Base-by-base conservation (phyloP, 2,113 vertebrate genomes). In the Lophotis ruficrista region DNA sequence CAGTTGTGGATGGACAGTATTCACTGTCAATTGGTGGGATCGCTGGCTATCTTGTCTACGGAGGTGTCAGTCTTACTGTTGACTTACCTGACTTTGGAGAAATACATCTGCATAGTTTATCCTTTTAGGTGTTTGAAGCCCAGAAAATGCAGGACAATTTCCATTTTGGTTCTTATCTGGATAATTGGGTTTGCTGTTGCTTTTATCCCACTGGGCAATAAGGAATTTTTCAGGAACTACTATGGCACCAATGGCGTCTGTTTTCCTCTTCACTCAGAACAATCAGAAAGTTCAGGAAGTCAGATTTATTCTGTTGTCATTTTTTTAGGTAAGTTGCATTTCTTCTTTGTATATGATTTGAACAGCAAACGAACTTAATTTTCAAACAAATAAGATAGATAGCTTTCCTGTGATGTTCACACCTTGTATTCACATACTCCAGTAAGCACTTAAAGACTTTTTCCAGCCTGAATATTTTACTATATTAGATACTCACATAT, bases 41-140 rank as follows among this genome's bases (percentile, higher is more conserved):
- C 99, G 20, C 92, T 99, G 97, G 99, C 99, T 96, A 99, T 99
- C 98, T 97, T 99, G 60, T 99, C 99, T 96, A 99, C 99, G 10
- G 99, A 99, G 97, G 99, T 99, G 21, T 99, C 99, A 2, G 99
- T 99, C 76, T 98, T 99, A 83, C 99, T 99, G 66, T 98, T 99
- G 95, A 99, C 99, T 30, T 99, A 99, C 88, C 98, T 99, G 94
- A 99, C 99, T 58, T 82, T 99, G 98, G 99, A 99, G 98, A 99
- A 99, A 94, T 99, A 99, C 97, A 99, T 99, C 98, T 99, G 99
- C 97, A 99, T 99, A 80, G 99, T 99, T 78, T 99, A 99, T 96
- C 99, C 99, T 35, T 99, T 99, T 97, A 98, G 98, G 89, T 99
- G 98, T 97, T 95, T 99, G 96, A 99, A 99, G 45, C 99, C 99